Percentiles rank a stretch among this genome's conserved stretches.
Evolutionary conservation across 2,888 invertebrate genomes (phyloP).

Genomic region (Pyralis farinalis): DNA sequence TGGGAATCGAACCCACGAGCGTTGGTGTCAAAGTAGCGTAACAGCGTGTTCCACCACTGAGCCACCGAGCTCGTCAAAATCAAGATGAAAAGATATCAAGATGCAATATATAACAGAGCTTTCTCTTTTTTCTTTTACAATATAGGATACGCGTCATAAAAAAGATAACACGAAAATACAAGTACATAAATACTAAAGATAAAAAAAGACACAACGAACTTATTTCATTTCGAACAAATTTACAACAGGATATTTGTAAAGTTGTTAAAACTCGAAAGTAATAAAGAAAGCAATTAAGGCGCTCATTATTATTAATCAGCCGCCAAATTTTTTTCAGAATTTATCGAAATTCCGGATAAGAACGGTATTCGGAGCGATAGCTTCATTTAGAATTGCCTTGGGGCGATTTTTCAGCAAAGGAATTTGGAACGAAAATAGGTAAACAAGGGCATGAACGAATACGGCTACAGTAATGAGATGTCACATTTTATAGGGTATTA

Average conservation of each 20-base stretch:
- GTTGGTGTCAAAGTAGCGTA: too few species aligned
- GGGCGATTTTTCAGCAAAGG: conserved; percentile 5
- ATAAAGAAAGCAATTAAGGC: conserved; percentile 22
- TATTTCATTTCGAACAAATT: conserved; percentile 4
- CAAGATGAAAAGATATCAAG: too few species aligned
- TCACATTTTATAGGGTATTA: conserved; percentile 26
- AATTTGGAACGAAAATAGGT: conserved; percentile 9
- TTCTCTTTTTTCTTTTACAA: too few species aligned
- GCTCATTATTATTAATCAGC: conserved; percentile 23
- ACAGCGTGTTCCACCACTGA: too few species aligned
- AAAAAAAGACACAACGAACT: conserved; percentile 5
- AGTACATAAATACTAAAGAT: too few species aligned
- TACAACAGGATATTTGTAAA: conserved; percentile 11
- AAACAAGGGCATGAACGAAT: conserved; percentile 29
- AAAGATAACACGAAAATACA: too few species aligned
- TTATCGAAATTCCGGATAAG: conserved; percentile 15
- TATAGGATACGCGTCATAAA: too few species aligned
- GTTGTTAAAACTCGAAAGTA: conserved; percentile 20
- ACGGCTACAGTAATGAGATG: conserved; percentile 43
- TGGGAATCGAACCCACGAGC: too few species aligned
- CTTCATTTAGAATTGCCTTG: conserved; percentile 1
- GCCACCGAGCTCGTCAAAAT: too few species aligned
- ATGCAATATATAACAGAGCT: too few species aligned
- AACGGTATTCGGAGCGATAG: conserved; percentile 15
- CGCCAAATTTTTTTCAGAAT: conserved; percentile 17